Evolutionary conservation across 1,140 invertebrate species (phyloP).

Genomic region (Zophobas atratus): DNA sequence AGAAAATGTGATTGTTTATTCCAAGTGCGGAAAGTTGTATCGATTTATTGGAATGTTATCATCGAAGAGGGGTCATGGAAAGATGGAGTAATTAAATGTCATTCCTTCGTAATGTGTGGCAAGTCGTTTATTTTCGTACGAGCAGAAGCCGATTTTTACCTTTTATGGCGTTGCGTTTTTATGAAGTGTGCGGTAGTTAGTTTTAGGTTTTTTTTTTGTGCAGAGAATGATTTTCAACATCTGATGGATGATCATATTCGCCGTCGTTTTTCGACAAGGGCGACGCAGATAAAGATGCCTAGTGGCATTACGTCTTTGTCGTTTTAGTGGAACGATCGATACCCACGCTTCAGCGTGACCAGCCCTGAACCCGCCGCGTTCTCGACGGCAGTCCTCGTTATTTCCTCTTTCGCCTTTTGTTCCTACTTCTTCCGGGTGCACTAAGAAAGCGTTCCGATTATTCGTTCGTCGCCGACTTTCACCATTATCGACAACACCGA

Average conservation of each 20-base stretch:
- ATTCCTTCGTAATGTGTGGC: no score
- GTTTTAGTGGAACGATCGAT: constrained; percentile 38
- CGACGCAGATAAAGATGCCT: constrained; percentile 36
- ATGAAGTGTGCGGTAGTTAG: no score
- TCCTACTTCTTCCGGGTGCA: constrained; percentile 37
- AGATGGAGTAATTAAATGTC: no score
- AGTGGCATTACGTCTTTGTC: constrained; percentile 33
- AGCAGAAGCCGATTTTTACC: no score
- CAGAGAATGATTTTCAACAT: background rate
- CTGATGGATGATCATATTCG: constrained; percentile 21
- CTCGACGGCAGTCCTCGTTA: constrained; percentile 33
- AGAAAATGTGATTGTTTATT: constrained; percentile 9
- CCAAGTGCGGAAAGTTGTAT: background rate
- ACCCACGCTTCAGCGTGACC: constrained; percentile 39
- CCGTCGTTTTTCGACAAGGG: constrained; percentile 19
- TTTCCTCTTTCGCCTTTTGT: constrained; percentile 42
- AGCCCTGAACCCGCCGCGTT: constrained; percentile 40
- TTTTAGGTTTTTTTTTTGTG: background rate
- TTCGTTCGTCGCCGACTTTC: constrained; percentile 29
- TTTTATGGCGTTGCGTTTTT: no score
- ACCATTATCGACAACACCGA: background rate
- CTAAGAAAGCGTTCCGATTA: constrained; percentile 40
- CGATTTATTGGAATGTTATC: constrained; percentile 3
- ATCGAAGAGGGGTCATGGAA: no score
- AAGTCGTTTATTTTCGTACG: no score